These are phyloP conservation scores for Naso thynnoides DNA, from an alignment of 2,797 vertebrate species.

Conservation along the genomic window DNA sequence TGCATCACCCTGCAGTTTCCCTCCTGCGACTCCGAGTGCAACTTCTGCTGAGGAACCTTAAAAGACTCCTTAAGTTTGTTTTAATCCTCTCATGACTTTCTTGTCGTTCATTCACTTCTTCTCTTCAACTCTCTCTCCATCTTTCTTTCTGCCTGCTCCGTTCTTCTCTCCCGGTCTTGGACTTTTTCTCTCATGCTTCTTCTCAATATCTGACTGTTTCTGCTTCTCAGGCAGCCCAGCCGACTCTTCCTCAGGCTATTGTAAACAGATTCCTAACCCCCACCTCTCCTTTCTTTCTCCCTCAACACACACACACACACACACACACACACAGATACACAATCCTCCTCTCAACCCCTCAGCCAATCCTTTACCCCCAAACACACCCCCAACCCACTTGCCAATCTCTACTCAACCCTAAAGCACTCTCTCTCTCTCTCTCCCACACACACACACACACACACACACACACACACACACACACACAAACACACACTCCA, in stretches of 20 bases:
- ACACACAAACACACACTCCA: constrained; percentile 36
- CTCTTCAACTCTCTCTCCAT: constrained; percentile 1
- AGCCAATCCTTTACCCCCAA: constrained; percentile 77
- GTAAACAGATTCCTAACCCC: constrained; percentile 82
- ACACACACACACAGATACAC: constrained; percentile 30
- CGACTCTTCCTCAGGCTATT: constrained; percentile 73
- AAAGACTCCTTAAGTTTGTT: constrained; percentile 24
- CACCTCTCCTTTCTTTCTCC: constrained; percentile 37
- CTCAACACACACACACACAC: constrained; percentile 31
- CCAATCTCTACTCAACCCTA: constrained; percentile 59
- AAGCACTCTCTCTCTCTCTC: constrained; percentile 49
- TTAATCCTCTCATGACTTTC: constrained; percentile 35
- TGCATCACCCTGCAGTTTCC: constrained; percentile 43
- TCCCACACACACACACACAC: constrained; percentile 35
- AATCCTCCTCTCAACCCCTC: constrained; percentile 54
- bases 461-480: constrained; percentile 37
- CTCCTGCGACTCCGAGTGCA: constrained; percentile 39
- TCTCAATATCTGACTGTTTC: constrained; percentile 42
- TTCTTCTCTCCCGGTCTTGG: neutral
- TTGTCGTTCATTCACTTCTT: constrained; percentile 14
- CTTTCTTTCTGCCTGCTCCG: neutral
- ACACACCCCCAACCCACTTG: constrained; percentile 61
- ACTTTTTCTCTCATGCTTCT: constrained; percentile 13
- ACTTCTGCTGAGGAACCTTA: constrained; percentile 34
- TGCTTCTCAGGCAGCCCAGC: constrained; percentile 61